Evolutionary conservation across 1,140 invertebrate species (phyloP).

Genomic region (Saxidomus purpurata): DNA sequence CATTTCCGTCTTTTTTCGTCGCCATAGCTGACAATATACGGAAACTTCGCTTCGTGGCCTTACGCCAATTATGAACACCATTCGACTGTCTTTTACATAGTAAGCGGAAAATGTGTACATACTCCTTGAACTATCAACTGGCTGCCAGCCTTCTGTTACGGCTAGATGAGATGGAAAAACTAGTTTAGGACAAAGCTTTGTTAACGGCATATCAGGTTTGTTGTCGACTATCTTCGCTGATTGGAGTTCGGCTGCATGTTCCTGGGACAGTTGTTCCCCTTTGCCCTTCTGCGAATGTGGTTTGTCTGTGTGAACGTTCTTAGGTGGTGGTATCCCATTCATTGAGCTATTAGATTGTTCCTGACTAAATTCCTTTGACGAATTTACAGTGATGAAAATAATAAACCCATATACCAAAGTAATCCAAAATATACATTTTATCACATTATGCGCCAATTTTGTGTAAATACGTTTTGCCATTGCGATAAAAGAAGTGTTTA

Average conservation of each 20-base stretch:
- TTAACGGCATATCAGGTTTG: neutral
- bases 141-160: neutral
- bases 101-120: neutral
- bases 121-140: neutral
- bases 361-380: neutral
- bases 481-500: too few relatives aligned
- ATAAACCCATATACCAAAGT: neutral
- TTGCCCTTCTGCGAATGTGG: too few relatives aligned
- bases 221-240: neutral
- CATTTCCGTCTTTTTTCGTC: neutral
- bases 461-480: neutral
- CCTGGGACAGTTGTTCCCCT: too few relatives aligned
- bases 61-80: neutral
- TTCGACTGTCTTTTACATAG: neutral
- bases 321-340: neutral
- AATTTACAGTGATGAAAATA: neutral
- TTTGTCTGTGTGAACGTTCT: too few relatives aligned
- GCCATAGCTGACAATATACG: neutral
- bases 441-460: neutral
- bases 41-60: neutral
- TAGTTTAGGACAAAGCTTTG: neutral
- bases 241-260: too few relatives aligned
- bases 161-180: neutral
- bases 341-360: neutral
- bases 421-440: neutral